Evolutionary conservation across 2,113 vertebrate species (phyloP).

Genomic region (Ophthalmolycus amberensis): DNA sequence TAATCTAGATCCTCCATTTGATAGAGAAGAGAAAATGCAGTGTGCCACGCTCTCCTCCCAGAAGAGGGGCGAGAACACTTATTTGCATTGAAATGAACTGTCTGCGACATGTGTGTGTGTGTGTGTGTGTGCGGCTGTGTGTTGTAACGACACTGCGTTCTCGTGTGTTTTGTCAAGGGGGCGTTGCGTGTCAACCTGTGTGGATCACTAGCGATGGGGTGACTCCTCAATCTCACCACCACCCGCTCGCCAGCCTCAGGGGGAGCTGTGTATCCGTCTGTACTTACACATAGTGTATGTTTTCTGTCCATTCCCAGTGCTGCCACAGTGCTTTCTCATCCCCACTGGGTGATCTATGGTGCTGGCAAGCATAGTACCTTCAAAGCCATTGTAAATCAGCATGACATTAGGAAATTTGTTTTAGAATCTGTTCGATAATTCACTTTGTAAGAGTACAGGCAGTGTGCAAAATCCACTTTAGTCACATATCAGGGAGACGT

Average conservation of each 20-base stretch:
- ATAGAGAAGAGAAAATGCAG: constrained; percentile 71
- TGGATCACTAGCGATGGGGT: constrained; percentile 68
- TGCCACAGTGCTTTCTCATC: constrained; percentile 23
- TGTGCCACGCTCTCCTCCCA: constrained; percentile 54
- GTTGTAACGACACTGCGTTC: constrained; percentile 14
- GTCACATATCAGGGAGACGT: not conserved
- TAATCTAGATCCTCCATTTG: constrained; percentile 63
- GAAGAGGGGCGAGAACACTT: constrained; percentile 49
- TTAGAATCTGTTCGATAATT: constrained; percentile 2
- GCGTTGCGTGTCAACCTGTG: constrained; percentile 53
- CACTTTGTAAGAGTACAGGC: constrained; percentile 14
- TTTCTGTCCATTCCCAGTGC: constrained; percentile 30
- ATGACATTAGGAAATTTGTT: constrained; percentile 13
- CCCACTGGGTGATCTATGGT: constrained; percentile 10
- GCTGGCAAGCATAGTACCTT: constrained; percentile 9
- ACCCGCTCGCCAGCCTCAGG: constrained; percentile 27
- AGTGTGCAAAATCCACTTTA: constrained; percentile 22
- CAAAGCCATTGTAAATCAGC: constrained; percentile 40
- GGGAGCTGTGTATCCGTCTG: constrained; percentile 32
- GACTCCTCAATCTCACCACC: constrained; percentile 55
- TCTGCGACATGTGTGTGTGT: constrained; percentile 36
- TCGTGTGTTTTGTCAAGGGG: constrained; percentile 52
- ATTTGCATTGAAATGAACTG: constrained; percentile 83
- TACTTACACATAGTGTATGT: constrained; percentile 46
- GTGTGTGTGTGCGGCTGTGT: constrained; percentile 22